Conservation (phyloP, 1,140 invertebrate genomes). For the Tachypleus tridentatus region DNA sequence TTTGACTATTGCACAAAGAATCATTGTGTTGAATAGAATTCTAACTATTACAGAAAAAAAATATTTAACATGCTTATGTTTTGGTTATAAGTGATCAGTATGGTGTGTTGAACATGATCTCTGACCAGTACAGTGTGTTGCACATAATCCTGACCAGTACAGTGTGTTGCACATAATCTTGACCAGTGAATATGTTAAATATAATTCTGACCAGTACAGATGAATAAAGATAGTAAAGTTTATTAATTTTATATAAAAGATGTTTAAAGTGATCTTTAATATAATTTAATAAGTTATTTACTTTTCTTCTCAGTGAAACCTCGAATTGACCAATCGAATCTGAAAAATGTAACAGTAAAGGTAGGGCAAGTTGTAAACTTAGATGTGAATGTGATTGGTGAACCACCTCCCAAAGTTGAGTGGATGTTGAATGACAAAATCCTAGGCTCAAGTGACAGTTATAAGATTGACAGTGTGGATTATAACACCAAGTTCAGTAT, state of each 20-base stretch:
- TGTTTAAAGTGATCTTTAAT: background rate
- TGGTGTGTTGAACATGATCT: too few species aligned
- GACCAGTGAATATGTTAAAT: too few species aligned
- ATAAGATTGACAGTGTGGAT: constrained; percentile 68
- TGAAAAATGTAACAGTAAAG: constrained; percentile 72
- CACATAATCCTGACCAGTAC: too few species aligned
- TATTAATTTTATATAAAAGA: background rate
- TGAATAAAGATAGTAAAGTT: background rate
- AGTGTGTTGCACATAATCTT: too few species aligned
- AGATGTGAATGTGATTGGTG: constrained; percentile 84
- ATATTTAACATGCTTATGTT: too few species aligned
- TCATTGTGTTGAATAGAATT: too few species aligned
- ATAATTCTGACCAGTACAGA: too few species aligned
- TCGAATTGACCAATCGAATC: constrained; percentile 77
- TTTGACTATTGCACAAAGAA: too few species aligned
- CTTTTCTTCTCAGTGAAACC: constrained; percentile 51
- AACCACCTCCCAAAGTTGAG: constrained; percentile 79
- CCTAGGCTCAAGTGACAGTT: constrained; percentile 14
- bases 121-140: too few species aligned
- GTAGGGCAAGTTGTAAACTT: constrained; percentile 80
- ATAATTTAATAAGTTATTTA: background rate
- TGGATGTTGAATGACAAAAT: constrained; percentile 62
- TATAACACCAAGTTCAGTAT: constrained; percentile 84
- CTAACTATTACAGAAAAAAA: too few species aligned
- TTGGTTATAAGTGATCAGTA: too few species aligned